These are phyloP conservation scores for Athrips mouffetella DNA, from an alignment of 2,888 invertebrate genomes.

Conservation along the genomic window DNA sequence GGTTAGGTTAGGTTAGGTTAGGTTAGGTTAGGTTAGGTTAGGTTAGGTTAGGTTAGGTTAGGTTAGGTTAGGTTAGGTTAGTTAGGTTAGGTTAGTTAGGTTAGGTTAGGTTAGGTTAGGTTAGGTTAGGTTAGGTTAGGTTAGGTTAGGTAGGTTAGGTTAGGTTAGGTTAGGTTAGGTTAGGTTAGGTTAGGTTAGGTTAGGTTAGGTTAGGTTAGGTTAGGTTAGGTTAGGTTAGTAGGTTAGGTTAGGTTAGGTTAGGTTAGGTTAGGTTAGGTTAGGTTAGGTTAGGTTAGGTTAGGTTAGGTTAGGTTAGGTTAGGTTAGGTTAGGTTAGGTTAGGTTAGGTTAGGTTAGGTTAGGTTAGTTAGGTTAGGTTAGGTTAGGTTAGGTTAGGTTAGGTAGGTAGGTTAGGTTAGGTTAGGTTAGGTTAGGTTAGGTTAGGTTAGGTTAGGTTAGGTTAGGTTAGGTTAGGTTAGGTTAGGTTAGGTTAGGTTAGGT, in stretches of 20 bases:
- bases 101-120: slow-evolving; percentile 11
- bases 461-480: slow-evolving; percentile 25
- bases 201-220: slow-evolving; percentile 19
- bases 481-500: slow-evolving; percentile 29
- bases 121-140: slow-evolving; percentile 10
- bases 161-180: slow-evolving; percentile 21
- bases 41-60: slow-evolving; percentile 34
- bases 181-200: slow-evolving; percentile 20
- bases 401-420: slow-evolving; percentile 21
- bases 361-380: slow-evolving; percentile 21
- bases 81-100: slow-evolving; percentile 29
- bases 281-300: slow-evolving; percentile 21
- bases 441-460: slow-evolving; percentile 19
- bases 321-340: slow-evolving; percentile 29
- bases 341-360: slow-evolving; percentile 29
- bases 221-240: slow-evolving; percentile 12
- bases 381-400: slow-evolving; percentile 20
- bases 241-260: slow-evolving; percentile 21
- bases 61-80: slow-evolving; percentile 33
- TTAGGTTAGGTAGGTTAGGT: slow-evolving; percentile 17
- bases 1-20: slow-evolving; percentile 37
- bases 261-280: slow-evolving; percentile 20
- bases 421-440: slow-evolving; percentile 19
- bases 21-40: slow-evolving; percentile 35
- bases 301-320: slow-evolving; percentile 35